Conservation (phyloP, 2,113 vertebrate species). For the Pterocles gutturalis region DNA sequence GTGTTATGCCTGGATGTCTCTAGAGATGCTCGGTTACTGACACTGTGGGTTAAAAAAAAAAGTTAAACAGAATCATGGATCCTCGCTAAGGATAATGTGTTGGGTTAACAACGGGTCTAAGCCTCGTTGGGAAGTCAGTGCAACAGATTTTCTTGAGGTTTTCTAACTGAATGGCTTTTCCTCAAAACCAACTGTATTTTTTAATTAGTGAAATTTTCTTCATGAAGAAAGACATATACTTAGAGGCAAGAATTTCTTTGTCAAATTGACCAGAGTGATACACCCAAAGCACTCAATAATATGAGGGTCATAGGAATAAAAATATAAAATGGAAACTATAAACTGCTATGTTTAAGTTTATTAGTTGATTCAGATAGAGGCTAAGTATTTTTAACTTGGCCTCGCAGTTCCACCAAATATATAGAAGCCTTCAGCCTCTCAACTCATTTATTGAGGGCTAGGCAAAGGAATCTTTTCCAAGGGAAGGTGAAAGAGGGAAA, state of each 20-base stretch:
- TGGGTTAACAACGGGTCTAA: background rate
- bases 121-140: background rate
- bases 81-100: background rate
- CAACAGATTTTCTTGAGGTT: background rate
- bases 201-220: background rate
- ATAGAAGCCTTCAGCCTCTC: background rate
- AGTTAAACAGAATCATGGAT: background rate
- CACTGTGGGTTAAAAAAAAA: background rate
- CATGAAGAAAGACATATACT: background rate
- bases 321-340: background rate
- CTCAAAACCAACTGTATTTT: background rate
- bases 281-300: background rate
- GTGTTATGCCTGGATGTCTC: background rate
- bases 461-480: background rate
- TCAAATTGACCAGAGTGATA: background rate
- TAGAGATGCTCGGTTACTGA: background rate
- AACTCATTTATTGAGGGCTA: background rate
- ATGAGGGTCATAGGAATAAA: fast-evolving
- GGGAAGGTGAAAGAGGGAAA: background rate
- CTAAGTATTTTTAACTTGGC: background rate
- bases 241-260: background rate
- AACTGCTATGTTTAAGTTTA: background rate
- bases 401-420: background rate
- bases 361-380: background rate
- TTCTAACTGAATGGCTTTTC: background rate